Evolutionary conservation across 2,888 invertebrate species (phyloP).

Genomic region (Hipparchia sbordonii): DNA sequence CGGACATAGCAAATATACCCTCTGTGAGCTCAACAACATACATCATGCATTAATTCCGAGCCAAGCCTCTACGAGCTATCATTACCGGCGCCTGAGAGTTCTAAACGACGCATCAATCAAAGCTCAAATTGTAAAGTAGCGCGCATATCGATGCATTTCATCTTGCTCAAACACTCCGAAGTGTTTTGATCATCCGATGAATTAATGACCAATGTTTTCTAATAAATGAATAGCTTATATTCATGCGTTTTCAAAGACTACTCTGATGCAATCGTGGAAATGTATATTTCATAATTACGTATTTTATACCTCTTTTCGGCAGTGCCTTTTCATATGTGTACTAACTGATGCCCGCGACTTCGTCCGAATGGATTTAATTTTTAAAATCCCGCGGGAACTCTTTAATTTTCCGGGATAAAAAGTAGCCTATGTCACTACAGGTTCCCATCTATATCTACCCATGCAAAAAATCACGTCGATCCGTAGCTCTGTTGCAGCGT

Average conservation of each 20-base stretch:
- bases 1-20: slow-evolving; percentile 11
- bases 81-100: slow-evolving; percentile 44
- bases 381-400: too few relatives aligned
- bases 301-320: too few relatives aligned
- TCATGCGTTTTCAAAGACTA: not conserved
- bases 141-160: slow-evolving; percentile 50
- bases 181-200: slow-evolving; percentile 45
- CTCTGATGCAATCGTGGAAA: not conserved
- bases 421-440: too few relatives aligned
- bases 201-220: slow-evolving; percentile 41
- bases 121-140: slow-evolving; percentile 53
- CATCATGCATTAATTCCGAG: slow-evolving; percentile 23
- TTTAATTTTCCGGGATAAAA: too few relatives aligned
- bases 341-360: too few relatives aligned
- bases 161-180: slow-evolving; percentile 55
- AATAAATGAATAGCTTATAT: slow-evolving; percentile 36
- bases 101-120: slow-evolving; percentile 49
- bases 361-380: too few relatives aligned
- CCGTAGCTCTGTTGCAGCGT: too few relatives aligned
- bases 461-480: too few relatives aligned
- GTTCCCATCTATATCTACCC: too few relatives aligned
- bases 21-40: slow-evolving; percentile 20
- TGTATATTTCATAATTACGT: not conserved
- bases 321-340: too few relatives aligned
- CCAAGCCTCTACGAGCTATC: slow-evolving; percentile 35